Conservation (phyloP, 1,140 invertebrate genomes). For the Branchinecta lynchi region DNA sequence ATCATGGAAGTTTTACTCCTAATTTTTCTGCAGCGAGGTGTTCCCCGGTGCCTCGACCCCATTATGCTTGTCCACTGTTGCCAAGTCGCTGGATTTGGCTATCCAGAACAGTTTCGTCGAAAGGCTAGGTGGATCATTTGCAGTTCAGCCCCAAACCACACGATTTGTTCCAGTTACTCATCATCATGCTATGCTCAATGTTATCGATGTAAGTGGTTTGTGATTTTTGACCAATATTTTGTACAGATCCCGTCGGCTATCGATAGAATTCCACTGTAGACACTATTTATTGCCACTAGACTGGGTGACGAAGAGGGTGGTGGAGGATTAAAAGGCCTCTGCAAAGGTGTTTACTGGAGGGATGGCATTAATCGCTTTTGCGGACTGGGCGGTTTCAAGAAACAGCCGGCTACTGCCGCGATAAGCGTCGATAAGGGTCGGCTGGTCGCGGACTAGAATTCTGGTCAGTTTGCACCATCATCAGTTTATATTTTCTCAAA, state of each 20-base stretch:
- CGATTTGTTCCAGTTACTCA: slow-evolving; percentile 28
- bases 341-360: too few species aligned
- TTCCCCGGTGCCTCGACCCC: slow-evolving; percentile 36
- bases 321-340: too few species aligned
- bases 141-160: slow-evolving; percentile 13
- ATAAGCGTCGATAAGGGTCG: too few species aligned
- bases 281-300: too few species aligned
- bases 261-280: too few species aligned
- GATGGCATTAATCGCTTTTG: too few species aligned
- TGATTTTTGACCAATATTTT: background rate
- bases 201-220: slow-evolving; percentile 38
- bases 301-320: too few species aligned
- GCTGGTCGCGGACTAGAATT: too few species aligned
- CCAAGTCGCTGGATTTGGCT: slow-evolving; percentile 28
- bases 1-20: background rate
- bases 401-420: too few species aligned
- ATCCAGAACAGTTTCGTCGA: slow-evolving; percentile 24
- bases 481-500: too few species aligned
- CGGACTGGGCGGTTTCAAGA: too few species aligned
- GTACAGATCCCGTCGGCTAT: background rate
- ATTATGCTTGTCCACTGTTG: slow-evolving; percentile 31
- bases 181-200: slow-evolving; percentile 33
- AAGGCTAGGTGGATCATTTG: slow-evolving; percentile 11
- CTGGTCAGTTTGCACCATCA: too few species aligned
- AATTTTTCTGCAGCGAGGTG: slow-evolving; percentile 42